phyloP scores from a whole-genome alignment of 1,140 invertebrate species.

The Rhysida immarginata region DNA sequence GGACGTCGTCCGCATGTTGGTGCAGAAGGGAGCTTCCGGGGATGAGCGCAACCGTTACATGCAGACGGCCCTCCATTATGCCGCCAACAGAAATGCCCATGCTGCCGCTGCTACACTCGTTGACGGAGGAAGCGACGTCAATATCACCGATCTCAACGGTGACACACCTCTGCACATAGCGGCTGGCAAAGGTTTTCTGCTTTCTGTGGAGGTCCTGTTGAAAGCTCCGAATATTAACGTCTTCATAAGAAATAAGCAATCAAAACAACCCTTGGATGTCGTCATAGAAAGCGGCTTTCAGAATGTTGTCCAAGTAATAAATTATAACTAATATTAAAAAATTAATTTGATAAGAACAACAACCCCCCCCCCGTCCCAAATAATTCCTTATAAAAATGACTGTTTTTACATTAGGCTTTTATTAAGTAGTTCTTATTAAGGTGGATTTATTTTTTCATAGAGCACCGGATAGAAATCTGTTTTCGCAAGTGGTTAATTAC shows the following conservation, averaged over 20 bases:
- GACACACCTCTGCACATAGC: conserved; percentile 23
- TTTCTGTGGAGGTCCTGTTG: conserved; percentile 20
- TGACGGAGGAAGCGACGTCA: conserved; percentile 13
- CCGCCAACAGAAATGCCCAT: conserved; percentile 13
- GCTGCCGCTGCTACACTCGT: conserved; percentile 12
- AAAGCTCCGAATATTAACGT: conserved; percentile 17
- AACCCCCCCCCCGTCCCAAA: too few species aligned
- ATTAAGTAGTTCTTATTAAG: too few species aligned
- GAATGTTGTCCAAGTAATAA: conserved; percentile 13
- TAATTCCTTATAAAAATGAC: too few species aligned
- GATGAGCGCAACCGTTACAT: conserved; percentile 18
- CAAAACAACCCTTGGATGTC: conserved; percentile 18
- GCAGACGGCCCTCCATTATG: conserved; percentile 13
- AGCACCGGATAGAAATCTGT: too few species aligned
- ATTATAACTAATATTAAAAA: too few species aligned
- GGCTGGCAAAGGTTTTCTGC: conserved; percentile 19
- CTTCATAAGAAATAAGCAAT: conserved; percentile 19
- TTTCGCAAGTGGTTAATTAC: too few species aligned
- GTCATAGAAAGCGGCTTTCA: conserved; percentile 18
- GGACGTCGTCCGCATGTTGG: conserved; percentile 16
- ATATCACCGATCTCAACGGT: conserved; percentile 21
- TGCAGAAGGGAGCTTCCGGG: conserved; percentile 10
- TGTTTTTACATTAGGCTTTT: too few species aligned
- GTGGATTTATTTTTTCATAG: too few species aligned
- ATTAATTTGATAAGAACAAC: too few species aligned